Evolutionary conservation across 2,113 vertebrate species (phyloP), one percentile per base, ranked within the genome.

Genomic region (Triplophysa dalaica): DNA sequence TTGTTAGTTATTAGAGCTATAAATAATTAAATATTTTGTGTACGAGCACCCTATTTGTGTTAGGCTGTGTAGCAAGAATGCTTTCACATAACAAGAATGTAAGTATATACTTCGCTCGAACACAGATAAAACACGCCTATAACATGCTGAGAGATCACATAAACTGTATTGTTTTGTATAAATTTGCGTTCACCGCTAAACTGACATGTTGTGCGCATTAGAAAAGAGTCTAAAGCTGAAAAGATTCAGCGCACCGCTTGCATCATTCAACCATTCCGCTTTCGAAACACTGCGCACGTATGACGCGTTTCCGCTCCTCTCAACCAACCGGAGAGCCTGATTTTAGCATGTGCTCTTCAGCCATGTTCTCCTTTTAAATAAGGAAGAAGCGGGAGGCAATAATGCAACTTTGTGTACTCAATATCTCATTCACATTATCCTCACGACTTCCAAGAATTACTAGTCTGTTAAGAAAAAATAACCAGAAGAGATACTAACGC

Each of bases 321-420:
- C 38, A 62, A 7, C 92, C 92, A 94, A 94, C 91, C 82, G 87
- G 56, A 88, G 22, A 0, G 48, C 1, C n/a, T 76, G 14, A 85
- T 82, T 78, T 70, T 85, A 1, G 12, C 9, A 72, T 33, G 83
- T 79, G 75, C 1, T 11, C 50, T 84, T 93, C 93, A 89, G 91
- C 92, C 92, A 93, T 94, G 93, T 93, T 93, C 91, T 92, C 90
- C 91, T 92, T 94, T 94, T 93, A 91, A 94, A 94, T 93, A 86
- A 93, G 93, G 93, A 93, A 94, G 92, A 93, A 93, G 93, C 93
- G 93, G 93, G 93, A 94, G 93, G 92, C 91, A 82, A 85, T 91
- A 81, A 83, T 88, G 84, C 78, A 86, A 89, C 83, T 92, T 92
- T 91, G 86, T 87, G 86, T 82, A 41, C 41, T 58, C 29, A 38